These are phyloP conservation scores for Pentalonia nigronervosa DNA, from an alignment of 1,140 invertebrate genomes.

Conservation along the genomic window DNA sequence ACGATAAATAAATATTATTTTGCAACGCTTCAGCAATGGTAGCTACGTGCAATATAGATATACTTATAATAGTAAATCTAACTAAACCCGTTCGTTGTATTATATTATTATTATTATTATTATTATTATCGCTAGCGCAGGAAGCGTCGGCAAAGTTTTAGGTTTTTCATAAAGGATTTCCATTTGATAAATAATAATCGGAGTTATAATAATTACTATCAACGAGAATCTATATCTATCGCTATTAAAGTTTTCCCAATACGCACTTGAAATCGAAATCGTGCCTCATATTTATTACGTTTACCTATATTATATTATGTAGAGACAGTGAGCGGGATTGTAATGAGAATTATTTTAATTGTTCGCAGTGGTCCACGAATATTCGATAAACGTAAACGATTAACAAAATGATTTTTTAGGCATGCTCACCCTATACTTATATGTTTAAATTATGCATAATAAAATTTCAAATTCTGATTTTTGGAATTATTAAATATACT, in stretches of 20 bases:
- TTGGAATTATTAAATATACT: no score
- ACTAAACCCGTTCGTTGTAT: neutral
- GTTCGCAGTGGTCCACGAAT: neutral
- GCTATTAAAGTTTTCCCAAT: neutral
- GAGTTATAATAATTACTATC: neutral
- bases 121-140: neutral
- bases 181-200: neutral
- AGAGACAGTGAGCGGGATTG: neutral
- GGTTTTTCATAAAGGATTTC: neutral
- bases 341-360: neutral
- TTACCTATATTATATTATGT: no score
- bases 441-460: no score
- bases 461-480: no score
- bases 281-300: neutral
- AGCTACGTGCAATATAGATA: neutral
- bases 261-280: neutral
- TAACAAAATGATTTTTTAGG: no score
- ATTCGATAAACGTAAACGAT: neutral
- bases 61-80: neutral
- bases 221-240: neutral
- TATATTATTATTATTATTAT: neutral
- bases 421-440: no score
- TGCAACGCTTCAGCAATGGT: neutral
- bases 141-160: neutral
- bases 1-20: slow-evolving; percentile 7